Percentiles rank a stretch among this genome's conserved stretches.
Conservation (phyloP, 2,888 invertebrate species). For the Phortica okadai region DNA sequence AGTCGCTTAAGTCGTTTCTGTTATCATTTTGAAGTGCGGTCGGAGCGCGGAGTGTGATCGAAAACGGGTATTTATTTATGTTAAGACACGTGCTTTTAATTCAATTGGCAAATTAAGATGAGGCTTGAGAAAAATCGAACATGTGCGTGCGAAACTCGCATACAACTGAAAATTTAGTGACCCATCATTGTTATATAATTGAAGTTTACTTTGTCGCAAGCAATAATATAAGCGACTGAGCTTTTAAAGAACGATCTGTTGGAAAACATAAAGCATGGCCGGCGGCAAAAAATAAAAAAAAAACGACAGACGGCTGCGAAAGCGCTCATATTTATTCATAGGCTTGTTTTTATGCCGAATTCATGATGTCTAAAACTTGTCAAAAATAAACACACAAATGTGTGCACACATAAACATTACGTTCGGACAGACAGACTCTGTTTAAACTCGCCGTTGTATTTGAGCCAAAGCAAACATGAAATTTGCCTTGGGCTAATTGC, state of each 20-base stretch:
- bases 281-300: no score
- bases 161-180: neutral
- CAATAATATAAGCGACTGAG: no score
- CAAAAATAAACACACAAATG: neutral
- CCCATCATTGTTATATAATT: neutral
- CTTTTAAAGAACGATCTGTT: no score
- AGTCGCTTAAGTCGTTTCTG: neutral
- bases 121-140: neutral
- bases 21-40: neutral
- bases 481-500: slow-evolving; percentile 71
- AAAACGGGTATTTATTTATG: slow-evolving; percentile 6
- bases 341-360: neutral
- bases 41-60: neutral
- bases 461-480: slow-evolving; percentile 55
- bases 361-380: neutral
- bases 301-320: neutral
- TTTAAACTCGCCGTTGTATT: slow-evolving; percentile 42
- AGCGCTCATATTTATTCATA: neutral
- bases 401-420: neutral
- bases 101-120: slow-evolving; percentile 16
- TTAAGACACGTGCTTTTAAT: slow-evolving; percentile 17
- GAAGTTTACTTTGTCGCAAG: neutral
- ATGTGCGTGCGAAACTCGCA: neutral
- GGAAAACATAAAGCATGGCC: no score
- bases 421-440: neutral